Evolutionary conservation across 1,140 invertebrate genomes (phyloP), one percentile per base, ranked within the genome.

Genomic region (Drosophila virilis): DNA sequence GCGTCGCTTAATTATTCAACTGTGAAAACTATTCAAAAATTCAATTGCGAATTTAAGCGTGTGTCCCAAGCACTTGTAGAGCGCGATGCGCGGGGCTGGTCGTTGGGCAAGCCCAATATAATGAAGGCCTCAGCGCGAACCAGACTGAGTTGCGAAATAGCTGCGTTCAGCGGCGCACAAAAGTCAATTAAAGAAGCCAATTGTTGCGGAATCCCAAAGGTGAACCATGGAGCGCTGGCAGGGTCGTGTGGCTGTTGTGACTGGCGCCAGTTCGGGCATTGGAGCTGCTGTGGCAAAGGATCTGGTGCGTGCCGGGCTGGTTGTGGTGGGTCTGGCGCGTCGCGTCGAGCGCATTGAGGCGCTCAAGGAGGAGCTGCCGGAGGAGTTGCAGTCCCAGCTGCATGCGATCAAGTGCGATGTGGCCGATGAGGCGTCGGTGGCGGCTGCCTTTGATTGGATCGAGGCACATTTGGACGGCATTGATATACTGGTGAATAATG

Each of bases 401-500:
- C 82, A 93, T 64, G 80, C 94, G 0, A 70, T 94, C 12, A 88
- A 93, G 73, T 94, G 93, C 52, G 96, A 97, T 90, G 80, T 97
- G 0, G 92, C 92, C 0, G 94, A 95, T 6, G 93, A 95, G 78
- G 93, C 94, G 4, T 94, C 96, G 1, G 94, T 97, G 33, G 78
- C 94, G 1, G 86, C 91, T 0, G 94, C 95, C 45, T 97, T 97
- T 75, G 83, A 94, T 54, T 95, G 94, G 94, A 93, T 95, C 10
- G 93, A 94, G 46, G 91, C 93, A 2, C 93, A 93, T 1, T 92
- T 95, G 22, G 95, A 95, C 1, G 94, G 95, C 7, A 92, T 96
- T 0, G 95, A 97, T 82, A 92, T 97, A 6, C 91, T 96, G 45
- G 92, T 97, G 33, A 97, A 97, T 84, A 96, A 96, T 88, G 96